phyloP scores from a whole-genome alignment of 1,140 invertebrate genomes.

The Macrosteles quadrilineatus region DNA sequence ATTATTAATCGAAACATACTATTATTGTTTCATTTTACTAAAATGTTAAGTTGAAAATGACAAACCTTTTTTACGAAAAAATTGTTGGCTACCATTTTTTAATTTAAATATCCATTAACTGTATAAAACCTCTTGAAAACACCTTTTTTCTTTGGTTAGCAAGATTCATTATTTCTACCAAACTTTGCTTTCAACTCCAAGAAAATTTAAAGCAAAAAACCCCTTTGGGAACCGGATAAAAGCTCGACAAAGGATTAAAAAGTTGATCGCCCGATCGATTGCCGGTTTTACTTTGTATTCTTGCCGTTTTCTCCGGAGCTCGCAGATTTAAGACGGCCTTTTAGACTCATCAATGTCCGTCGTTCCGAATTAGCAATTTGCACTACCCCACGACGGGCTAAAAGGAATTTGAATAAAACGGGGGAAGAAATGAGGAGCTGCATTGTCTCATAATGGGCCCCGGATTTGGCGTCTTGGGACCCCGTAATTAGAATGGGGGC shows the following conservation, averaged over 20 bases:
- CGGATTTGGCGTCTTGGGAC: conserved; percentile 17
- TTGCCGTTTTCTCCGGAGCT: neutral
- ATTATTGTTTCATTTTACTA: too few relatives aligned
- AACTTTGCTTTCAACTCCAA: too few relatives aligned
- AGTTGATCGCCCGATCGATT: neutral
- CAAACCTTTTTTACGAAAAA: too few relatives aligned
- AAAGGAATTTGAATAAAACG: conserved; percentile 24
- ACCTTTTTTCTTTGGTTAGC: too few relatives aligned
- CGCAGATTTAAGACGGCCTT: conserved; percentile 2
- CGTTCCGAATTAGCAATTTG: conserved; percentile 27
- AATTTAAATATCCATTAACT: too few relatives aligned
- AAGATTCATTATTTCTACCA: too few relatives aligned
- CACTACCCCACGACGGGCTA: neutral
- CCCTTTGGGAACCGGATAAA: neutral
- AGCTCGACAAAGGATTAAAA: neutral
- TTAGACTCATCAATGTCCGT: conserved; percentile 29
- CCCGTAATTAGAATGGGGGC: conserved; percentile 7
- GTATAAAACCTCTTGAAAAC: too few relatives aligned
- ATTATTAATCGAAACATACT: too few relatives aligned
- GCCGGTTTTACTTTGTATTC: conserved; percentile 12
- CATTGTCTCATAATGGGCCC: conserved; percentile 20
- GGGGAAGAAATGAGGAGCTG: conserved; percentile 20
- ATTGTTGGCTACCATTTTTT: too few relatives aligned
- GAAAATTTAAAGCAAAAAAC: too few relatives aligned
- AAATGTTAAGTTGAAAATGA: too few relatives aligned